A percentile compares a stretch with the other conserved stretches of the same genome.
Evolutionary conservation across 2,797 vertebrate species (phyloP).

Genomic region (Petrocephalus schoutedeni): DNA sequence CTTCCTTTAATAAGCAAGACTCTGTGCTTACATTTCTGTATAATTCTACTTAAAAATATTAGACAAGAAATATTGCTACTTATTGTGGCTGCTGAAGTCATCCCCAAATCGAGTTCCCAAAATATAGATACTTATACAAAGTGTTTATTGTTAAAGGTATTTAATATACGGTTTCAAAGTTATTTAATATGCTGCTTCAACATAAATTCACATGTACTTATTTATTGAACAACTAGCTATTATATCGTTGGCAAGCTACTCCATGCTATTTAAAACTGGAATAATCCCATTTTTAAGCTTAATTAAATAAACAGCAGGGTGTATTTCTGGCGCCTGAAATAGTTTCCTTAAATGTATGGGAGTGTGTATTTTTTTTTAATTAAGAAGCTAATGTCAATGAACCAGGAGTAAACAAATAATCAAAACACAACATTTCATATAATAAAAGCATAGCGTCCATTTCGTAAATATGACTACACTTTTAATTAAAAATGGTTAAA

Average conservation of each 20-base stretch:
- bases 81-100: neutral
- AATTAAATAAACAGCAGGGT: neutral
- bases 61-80: neutral
- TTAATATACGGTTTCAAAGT: neutral
- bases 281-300: neutral
- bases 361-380: neutral
- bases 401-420: neutral
- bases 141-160: neutral
- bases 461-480: neutral
- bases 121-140: neutral
- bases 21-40: neutral
- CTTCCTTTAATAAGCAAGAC: neutral
- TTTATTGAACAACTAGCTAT: neutral
- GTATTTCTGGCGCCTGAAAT: neutral
- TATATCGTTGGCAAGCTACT: neutral
- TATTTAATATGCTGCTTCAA: neutral
- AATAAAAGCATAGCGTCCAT: neutral
- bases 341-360: neutral
- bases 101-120: neutral
- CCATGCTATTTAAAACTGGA: neutral
- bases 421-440: neutral
- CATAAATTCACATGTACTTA: constrained; percentile 1
- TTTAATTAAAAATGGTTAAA: neutral
- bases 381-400: neutral
- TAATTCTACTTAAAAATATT: neutral